phyloP scores from a whole-genome alignment of 2,888 invertebrate genomes.

The Drosophila rellima region DNA sequence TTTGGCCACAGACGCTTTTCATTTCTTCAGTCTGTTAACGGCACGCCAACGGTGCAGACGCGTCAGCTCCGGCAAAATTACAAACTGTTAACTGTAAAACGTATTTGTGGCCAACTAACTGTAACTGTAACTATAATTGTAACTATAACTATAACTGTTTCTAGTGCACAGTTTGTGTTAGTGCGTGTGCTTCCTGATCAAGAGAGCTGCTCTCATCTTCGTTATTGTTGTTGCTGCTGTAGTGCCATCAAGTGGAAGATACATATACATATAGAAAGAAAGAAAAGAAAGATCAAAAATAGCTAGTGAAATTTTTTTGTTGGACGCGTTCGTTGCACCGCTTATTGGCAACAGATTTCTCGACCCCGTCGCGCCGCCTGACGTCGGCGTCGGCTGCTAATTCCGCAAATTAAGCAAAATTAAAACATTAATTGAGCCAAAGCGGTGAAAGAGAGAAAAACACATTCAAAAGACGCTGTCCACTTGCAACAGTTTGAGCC shows the following conservation, averaged over 20 bases:
- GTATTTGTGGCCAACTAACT: constrained; percentile 31
- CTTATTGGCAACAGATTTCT: constrained; percentile 36
- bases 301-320: constrained; percentile 69
- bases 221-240: constrained; percentile 6
- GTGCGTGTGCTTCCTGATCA: constrained; percentile 60
- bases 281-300: constrained; percentile 1
- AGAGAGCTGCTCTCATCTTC: constrained; percentile 7
- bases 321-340: constrained; percentile 51
- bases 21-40: constrained; percentile 85
- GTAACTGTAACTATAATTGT: constrained; percentile 46
- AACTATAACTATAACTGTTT: too few relatives aligned
- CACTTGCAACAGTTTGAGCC: constrained; percentile 52
- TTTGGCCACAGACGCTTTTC: constrained; percentile 83
- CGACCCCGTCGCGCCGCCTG: constrained; percentile 22
- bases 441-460: constrained; percentile 44
- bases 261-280: not conserved
- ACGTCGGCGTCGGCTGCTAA: constrained; percentile 36
- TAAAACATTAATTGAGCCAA: constrained; percentile 57
- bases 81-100: constrained; percentile 27
- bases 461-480: constrained; percentile 44
- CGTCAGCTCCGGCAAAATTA: constrained; percentile 61
- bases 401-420: constrained; percentile 62
- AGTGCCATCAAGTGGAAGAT: constrained; percentile 34
- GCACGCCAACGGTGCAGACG: constrained; percentile 85
- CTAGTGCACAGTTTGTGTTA: constrained; percentile 8